Base-by-base conservation (phyloP, 2,888 invertebrate genomes). In the Morpho helenor region DNA sequence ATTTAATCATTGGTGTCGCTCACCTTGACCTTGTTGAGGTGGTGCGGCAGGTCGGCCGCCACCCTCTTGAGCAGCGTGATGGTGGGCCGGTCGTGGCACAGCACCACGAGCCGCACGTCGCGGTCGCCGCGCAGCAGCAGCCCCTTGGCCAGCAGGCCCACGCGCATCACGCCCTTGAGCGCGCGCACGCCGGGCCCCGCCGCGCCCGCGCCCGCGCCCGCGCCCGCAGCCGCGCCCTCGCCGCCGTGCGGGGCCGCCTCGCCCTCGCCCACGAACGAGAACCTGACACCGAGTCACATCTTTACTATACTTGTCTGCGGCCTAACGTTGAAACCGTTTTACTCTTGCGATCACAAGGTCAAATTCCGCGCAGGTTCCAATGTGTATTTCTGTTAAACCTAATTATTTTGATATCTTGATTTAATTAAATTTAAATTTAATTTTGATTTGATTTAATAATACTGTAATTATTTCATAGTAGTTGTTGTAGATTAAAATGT, bases 111-210 rank as follows among this genome's bases (percentile, higher is more conserved):
- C 70, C 98, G 95, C 58, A 99, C 98, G 75, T 94, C 93, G 64
- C 94, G 94, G 87, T 99, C 99, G 7, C 97, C 97, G 66, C 95
- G 94, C 31, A 99, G 92, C 73, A 99, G 91, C 62, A 99, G 93
- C 46, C 98, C 97, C 82, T 88, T 87, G 75, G 88, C 89, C 63
- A 89, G 80, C 76, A 96, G 95, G 56, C 98, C 98, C 49, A 99
- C 98, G 65, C 99, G 94, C 98, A 99, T 98, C 40, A 99, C 98
- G 61, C 99, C 99, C 82, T 98, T 97, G 49, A 99, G 91, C 68
- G 96, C 94, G 62, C 98, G 94, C 68, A 59, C 69, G 50, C 68
- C 91, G 44, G 52, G 52, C 87, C 55, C 92, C 77, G 60, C 83
- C 57, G 55, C 66, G 48, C 59, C 88, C 60, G 82, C 57, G 55